phyloP scores from a whole-genome alignment of 2,113 vertebrate genomes.

The Bucco capensis region DNA sequence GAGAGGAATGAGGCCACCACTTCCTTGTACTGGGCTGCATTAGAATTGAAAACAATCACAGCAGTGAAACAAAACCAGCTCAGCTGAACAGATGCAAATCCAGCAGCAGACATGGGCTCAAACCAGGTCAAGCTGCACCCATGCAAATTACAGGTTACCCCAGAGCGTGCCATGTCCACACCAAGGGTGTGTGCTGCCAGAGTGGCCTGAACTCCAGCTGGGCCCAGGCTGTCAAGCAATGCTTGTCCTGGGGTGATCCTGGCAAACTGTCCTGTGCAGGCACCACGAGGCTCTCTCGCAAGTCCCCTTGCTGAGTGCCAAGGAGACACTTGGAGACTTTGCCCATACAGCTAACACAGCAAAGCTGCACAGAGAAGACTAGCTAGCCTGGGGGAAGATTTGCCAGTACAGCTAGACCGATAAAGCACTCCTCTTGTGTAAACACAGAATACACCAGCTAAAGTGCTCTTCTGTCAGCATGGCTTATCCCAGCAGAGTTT shows the following conservation, averaged over 20 bases:
- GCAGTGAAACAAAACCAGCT: constrained; percentile 48
- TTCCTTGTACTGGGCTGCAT: neutral
- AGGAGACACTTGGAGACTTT: neutral
- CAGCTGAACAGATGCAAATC: constrained; percentile 50
- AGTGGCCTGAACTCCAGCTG: neutral
- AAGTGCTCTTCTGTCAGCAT: constrained; percentile 50
- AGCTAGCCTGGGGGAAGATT: neutral
- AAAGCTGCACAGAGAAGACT: neutral
- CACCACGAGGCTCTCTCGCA: neutral
- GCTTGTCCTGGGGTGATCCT: neutral
- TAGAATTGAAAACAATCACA: constrained; percentile 20
- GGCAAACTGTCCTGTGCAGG: neutral
- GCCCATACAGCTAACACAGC: neutral
- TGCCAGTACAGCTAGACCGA: neutral
- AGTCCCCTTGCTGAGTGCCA: neutral
- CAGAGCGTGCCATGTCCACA: neutral
- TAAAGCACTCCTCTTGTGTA: constrained; percentile 16
- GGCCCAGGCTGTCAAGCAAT: neutral
- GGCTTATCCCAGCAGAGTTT: constrained; percentile 4
- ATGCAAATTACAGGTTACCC: neutral
- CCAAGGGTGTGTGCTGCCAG: neutral
- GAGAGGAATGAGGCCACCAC: neutral
- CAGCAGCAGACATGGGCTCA: constrained; percentile 14
- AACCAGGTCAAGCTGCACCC: constrained; percentile 54
- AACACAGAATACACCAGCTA: constrained; percentile 4